Conservation (phyloP, 2,113 vertebrate species). For the Aythya baeri region DNA sequence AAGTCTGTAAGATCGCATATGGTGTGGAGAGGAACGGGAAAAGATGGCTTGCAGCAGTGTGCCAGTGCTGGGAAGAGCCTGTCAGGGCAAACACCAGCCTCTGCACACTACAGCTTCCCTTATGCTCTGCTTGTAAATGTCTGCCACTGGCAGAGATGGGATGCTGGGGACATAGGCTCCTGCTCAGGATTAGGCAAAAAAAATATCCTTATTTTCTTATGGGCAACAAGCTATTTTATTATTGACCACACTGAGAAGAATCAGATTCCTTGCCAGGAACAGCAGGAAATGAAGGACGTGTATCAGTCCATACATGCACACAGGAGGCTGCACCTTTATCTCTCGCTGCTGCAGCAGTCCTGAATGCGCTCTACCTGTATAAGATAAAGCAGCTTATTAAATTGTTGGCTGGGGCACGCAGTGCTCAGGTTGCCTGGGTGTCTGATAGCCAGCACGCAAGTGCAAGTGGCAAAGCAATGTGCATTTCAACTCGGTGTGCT, state of each 20-base stretch:
- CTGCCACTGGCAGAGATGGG: too few relatives aligned
- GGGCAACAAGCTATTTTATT: background rate
- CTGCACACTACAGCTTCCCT: background rate
- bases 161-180: background rate
- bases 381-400: background rate
- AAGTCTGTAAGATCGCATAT: background rate
- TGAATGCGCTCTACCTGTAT: fast-evolving
- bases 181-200: background rate
- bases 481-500: background rate
- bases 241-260: background rate
- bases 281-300: fast-evolving
- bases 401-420: background rate
- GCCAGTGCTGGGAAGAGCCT: background rate
- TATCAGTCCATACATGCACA: fast-evolving
- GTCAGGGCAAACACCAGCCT: background rate
- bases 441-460: background rate
- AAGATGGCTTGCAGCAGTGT: background rate
- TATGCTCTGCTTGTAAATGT: background rate
- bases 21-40: background rate
- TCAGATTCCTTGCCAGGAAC: background rate
- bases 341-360: background rate
- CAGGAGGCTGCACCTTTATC: background rate
- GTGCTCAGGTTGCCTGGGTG: background rate
- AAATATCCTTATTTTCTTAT: background rate
- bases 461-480: background rate